These are phyloP conservation scores for Drosophila nr. perissopoda DNA, from an alignment of 2,888 invertebrate genomes.

Conservation along the genomic window DNA sequence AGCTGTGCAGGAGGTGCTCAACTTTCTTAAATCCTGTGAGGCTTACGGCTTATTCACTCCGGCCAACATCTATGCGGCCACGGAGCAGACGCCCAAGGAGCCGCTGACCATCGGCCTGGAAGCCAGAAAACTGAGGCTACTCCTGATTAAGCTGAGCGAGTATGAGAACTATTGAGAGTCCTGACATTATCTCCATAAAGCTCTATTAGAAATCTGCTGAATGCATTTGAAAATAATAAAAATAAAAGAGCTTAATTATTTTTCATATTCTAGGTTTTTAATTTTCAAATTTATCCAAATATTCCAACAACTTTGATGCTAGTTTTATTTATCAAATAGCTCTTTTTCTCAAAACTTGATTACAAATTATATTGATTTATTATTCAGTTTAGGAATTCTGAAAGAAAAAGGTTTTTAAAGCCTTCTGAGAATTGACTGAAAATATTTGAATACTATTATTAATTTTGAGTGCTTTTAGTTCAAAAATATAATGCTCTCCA, in stretches of 20 bases:
- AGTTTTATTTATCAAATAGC: too few species aligned
- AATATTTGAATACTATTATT: neutral
- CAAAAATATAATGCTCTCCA: neutral
- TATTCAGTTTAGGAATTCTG: neutral
- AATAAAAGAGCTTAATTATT: neutral
- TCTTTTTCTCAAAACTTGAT: too few species aligned
- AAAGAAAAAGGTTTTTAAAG: neutral
- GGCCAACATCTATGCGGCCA: conserved; percentile 80
- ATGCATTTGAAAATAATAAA: neutral
- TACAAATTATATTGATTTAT: neutral
- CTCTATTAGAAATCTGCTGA: too few species aligned
- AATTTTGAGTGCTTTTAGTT: neutral
- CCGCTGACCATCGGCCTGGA: conserved; percentile 84
- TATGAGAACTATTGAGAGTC: conserved; percentile 74
- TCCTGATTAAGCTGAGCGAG: conserved; percentile 83
- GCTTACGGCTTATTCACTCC: conserved; percentile 84
- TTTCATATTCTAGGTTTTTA: too few species aligned
- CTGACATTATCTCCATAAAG: neutral
- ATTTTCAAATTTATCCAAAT: too few species aligned
- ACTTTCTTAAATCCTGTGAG: conserved; percentile 94
- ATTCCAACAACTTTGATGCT: too few species aligned
- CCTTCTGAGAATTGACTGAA: neutral
- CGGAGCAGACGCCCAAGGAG: conserved; percentile 81
- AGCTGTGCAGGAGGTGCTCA: conserved; percentile 92
- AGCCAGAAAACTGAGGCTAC: conserved; percentile 82